Evolutionary conservation across 92 coral and sea anemone species (phyloP), one percentile per base, ranked within the genome.

Genomic region (Epizoanthus scotinus): DNA sequence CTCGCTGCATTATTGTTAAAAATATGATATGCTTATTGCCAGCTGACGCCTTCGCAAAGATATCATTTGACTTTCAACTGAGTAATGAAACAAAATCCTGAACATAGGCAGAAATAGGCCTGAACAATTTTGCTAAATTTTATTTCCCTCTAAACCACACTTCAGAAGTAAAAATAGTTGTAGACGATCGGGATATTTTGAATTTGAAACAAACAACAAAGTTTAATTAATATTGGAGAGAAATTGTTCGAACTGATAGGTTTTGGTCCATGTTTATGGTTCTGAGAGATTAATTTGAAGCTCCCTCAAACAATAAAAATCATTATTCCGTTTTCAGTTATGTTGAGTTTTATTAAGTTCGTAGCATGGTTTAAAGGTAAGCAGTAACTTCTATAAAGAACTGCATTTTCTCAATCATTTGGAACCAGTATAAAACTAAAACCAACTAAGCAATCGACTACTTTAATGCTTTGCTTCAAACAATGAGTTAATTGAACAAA

Each of bases 221-320:
- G 68, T 57, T 75, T 58, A 57, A 75, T 75, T 75, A 75, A 75
- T 63, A 22, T 3, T 42, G 61, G 6, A 19, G 63, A 25, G 63
- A 20, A 31, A 40, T 18, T 36, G 56, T 25, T 53, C 58, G 6
- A 28, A 71, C 22, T 71, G 31, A 21, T 58, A 20, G 22, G 56
- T 21, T 59, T 59, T 20, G 53, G 10, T 59, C 17, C 38, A 7
- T 6, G 60, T 60, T 60, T 75, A 74, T 20, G 38, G 9, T 7
- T n/a, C 25, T 9, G 36, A 22, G 60, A 15, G 8, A 22, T 17
- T 24, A 19, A 36, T 6, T n/a, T 44, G 77, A n/a, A 29, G 8
- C 5, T 64, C 22, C 18, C 22, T 47, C 52, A 8, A 47, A 47
- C 52, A 47, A 47, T 62, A 19, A 29, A 15, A 4, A 26, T 64